Conservation (phyloP, 2,888 invertebrate genomes). For the Hesperia comma region DNA sequence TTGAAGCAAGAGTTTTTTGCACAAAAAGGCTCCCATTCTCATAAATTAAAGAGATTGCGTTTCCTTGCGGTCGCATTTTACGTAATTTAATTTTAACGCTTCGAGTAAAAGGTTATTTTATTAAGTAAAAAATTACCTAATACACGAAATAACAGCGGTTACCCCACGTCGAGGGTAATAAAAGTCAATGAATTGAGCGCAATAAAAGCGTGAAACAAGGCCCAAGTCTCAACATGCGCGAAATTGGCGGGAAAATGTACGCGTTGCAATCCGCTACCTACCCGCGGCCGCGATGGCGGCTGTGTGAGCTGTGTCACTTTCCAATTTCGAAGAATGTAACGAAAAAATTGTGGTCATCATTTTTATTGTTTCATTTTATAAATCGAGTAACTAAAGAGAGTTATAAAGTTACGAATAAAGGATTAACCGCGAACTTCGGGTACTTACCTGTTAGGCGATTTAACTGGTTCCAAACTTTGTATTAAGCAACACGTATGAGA, state of each 20-base stretch:
- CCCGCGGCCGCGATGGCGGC: constrained; percentile 39
- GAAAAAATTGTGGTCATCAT: constrained; percentile 21
- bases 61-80: constrained; percentile 25
- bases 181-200: constrained; percentile 44
- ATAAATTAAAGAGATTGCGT: constrained; percentile 34
- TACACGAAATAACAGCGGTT: constrained; percentile 33
- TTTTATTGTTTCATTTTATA: constrained; percentile 31
- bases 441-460: constrained; percentile 6
- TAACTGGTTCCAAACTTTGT: constrained; percentile 9
- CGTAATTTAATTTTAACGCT: constrained; percentile 28
- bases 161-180: constrained; percentile 45
- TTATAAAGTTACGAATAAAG: constrained; percentile 29
- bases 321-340: constrained; percentile 61
- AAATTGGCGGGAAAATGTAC: constrained; percentile 29
- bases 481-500: neutral
- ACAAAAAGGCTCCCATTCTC: constrained; percentile 25
- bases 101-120: constrained; percentile 12
- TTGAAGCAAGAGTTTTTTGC: constrained; percentile 18
- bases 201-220: constrained; percentile 58
- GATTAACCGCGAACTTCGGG: constrained; percentile 20
- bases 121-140: constrained; percentile 27
- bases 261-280: constrained; percentile 4
- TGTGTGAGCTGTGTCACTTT: constrained; percentile 56
- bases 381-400: constrained; percentile 22
- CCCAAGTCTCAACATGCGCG: constrained; percentile 43